Percentiles rank a stretch among this genome's conserved stretches.
phyloP scores from a whole-genome alignment of 2,888 invertebrate species.

The Cloeon dipterum region DNA sequence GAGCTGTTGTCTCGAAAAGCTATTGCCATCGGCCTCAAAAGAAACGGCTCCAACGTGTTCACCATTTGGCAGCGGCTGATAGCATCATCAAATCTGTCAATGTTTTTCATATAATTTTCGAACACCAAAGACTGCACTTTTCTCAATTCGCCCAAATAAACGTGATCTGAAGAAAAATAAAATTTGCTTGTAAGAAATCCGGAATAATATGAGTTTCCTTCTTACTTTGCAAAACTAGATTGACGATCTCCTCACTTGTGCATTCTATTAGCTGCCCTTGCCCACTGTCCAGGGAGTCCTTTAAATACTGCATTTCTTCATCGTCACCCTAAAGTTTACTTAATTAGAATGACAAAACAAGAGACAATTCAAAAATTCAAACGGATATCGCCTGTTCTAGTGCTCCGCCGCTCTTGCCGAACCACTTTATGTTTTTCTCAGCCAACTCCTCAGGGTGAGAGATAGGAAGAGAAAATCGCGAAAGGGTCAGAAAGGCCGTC shows the following conservation, averaged over 20 bases:
- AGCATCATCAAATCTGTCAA: slow-evolving; percentile 29
- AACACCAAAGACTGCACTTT: slow-evolving; percentile 46
- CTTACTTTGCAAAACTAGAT: not conserved
- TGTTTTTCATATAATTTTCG: slow-evolving; percentile 38
- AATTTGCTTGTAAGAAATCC: no score
- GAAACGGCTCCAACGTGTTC: slow-evolving; percentile 40
- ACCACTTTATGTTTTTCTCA: slow-evolving; percentile 41
- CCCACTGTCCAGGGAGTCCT: no score
- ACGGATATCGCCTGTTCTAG: slow-evolving; percentile 36
- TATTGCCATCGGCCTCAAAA: slow-evolving; percentile 42
- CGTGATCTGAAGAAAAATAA: slow-evolving; percentile 14
- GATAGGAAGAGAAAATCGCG: slow-evolving; percentile 60
- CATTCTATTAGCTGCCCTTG: no score
- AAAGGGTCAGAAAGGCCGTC: slow-evolving; percentile 68
- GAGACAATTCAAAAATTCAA: not conserved
- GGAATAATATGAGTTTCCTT: no score
- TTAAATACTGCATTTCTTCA: not conserved
- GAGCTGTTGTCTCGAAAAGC: slow-evolving; percentile 40
- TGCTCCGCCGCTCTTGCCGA: slow-evolving; percentile 40
- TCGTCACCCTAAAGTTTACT: not conserved
- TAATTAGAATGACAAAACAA: not conserved
- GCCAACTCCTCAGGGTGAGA: slow-evolving; percentile 42
- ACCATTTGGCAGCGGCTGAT: slow-evolving; percentile 51
- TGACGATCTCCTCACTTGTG: no score
- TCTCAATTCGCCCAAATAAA: slow-evolving; percentile 13